Conservation (phyloP, 2,888 invertebrate genomes). For the Rhaphigaster nebulosa region DNA sequence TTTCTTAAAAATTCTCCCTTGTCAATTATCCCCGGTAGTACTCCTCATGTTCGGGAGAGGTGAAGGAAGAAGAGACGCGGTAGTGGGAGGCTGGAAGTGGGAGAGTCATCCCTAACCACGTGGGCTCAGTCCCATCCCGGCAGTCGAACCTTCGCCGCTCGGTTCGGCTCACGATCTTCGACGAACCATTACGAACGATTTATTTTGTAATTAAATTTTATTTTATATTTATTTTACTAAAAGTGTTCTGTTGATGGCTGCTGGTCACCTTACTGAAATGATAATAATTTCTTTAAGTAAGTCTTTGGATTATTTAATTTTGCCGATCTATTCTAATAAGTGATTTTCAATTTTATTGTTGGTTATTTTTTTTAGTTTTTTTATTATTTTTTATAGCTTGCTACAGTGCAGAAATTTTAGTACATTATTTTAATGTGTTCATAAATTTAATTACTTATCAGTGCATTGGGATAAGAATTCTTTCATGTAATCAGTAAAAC, state of each 20-base stretch:
- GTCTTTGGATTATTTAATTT: not conserved
- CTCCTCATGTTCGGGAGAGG: not conserved
- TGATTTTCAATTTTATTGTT: not conserved
- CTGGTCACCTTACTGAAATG: not conserved
- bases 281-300: not conserved
- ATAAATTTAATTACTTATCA: too few relatives aligned
- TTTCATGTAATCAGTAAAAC: too few relatives aligned
- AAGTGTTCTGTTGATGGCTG: not conserved
- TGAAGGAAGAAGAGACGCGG: not conserved
- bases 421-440: too few relatives aligned
- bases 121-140: not conserved
- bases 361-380: too few relatives aligned
- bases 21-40: not conserved
- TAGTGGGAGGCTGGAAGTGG: not conserved
- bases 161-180: not conserved
- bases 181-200: not conserved
- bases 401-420: too few relatives aligned
- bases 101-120: not conserved
- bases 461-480: too few relatives aligned
- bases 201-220: not conserved
- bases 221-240: not conserved
- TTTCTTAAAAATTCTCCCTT: too few relatives aligned
- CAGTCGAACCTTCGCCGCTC: not conserved
- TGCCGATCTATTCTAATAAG: not conserved
- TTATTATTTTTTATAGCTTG: too few relatives aligned